These are phyloP conservation scores for Microtus pennsylvanicus DNA, from an alignment of 2,113 vertebrate species.

Conservation along the genomic window DNA sequence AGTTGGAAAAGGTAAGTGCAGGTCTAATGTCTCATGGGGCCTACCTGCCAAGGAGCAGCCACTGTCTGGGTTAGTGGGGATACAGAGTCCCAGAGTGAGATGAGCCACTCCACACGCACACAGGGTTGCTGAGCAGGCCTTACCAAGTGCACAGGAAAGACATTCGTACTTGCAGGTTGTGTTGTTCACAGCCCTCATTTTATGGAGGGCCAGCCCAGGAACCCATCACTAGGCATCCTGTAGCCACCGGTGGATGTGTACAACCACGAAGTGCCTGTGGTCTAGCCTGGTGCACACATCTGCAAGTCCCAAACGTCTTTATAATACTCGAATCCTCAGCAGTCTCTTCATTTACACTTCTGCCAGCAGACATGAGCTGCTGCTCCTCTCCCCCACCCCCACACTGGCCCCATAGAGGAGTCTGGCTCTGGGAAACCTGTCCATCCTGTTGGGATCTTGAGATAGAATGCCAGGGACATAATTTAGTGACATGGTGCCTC, in stretches of 20 bases:
- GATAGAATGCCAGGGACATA: not conserved
- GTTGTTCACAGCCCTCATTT: accelerated
- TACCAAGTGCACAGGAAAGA: not conserved
- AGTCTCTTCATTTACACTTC: not conserved
- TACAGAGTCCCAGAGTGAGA: no score
- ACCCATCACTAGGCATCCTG: accelerated
- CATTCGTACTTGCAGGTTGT: no score
- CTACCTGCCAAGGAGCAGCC: accelerated
- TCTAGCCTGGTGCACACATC: accelerated
- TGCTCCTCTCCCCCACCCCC: not conserved
- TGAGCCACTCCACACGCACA: accelerated
- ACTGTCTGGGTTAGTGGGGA: accelerated
- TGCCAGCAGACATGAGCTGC: not conserved
- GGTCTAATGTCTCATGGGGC: accelerated
- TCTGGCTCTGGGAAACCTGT: not conserved
- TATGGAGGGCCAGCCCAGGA: not conserved
- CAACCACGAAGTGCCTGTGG: not conserved
- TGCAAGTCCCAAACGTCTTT: accelerated
- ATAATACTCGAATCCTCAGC: accelerated
- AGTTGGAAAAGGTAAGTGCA: constrained; percentile 92
- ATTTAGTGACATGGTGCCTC: not conserved
- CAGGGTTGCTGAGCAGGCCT: accelerated
- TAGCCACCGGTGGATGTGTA: accelerated
- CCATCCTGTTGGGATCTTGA: not conserved
- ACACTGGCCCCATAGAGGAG: not conserved